Evolutionary conservation across 2,797 vertebrate species (phyloP).

Genomic region (Lepilemur ruficaudatus): DNA sequence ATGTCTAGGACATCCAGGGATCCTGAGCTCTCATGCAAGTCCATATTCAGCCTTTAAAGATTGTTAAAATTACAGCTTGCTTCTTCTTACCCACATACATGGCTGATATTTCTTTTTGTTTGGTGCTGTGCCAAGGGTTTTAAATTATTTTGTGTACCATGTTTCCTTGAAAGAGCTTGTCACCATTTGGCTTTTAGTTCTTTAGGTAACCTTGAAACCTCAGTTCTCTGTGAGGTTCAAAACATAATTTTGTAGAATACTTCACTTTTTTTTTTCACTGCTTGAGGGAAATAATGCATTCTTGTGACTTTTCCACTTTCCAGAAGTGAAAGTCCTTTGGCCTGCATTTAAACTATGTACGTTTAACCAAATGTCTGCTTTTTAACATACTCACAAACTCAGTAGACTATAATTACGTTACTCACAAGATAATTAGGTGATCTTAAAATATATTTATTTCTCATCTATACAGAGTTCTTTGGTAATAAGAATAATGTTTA

Average conservation of each 20-base stretch:
- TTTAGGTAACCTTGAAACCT: neutral
- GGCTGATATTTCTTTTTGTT: neutral
- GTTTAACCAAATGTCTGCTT: neutral
- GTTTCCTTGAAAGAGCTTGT: neutral
- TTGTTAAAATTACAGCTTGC: neutral
- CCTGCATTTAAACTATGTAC: neutral
- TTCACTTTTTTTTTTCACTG: neutral
- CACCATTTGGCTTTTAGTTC: neutral
- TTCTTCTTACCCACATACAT: neutral
- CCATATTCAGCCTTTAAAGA: neutral
- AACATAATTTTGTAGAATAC: neutral
- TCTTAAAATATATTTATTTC: neutral
- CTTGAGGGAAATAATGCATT: neutral
- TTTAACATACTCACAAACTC: neutral
- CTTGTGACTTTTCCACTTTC: neutral
- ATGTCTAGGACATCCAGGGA: neutral
- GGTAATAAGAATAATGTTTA: neutral
- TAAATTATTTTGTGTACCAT: neutral
- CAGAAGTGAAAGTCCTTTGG: neutral
- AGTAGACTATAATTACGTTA: neutral
- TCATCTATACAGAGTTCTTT: too few relatives aligned
- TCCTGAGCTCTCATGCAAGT: neutral
- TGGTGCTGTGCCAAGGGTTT: neutral
- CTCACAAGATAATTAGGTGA: neutral
- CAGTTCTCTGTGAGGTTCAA: neutral